Evolutionary conservation across 2,113 vertebrate species (phyloP).

Genomic region (Erythrocercus mccallii): DNA sequence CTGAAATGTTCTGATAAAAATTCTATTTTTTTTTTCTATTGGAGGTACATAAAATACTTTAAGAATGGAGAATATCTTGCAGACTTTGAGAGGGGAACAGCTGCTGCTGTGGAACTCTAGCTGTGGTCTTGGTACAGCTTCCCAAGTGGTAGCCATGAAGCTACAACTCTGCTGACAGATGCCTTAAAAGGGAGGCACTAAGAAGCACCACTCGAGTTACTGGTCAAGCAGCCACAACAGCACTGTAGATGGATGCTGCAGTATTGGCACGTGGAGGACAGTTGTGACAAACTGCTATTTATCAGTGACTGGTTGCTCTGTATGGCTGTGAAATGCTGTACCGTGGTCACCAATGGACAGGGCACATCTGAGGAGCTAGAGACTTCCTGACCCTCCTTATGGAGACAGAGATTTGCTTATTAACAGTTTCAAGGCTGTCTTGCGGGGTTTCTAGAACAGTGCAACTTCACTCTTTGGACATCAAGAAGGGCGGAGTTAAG

Average conservation of each 20-base stretch:
- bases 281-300: not conserved
- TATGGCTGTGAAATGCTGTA: not conserved
- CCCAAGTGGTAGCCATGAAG: not conserved
- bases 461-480: not conserved
- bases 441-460: not conserved
- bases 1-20: not conserved
- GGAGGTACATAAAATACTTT: not conserved
- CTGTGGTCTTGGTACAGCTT: not conserved
- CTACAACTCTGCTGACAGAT: not conserved
- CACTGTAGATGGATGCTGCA: not conserved
- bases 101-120: not conserved
- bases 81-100: not conserved
- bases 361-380: not conserved
- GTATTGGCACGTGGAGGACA: not conserved
- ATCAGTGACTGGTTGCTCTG: not conserved
- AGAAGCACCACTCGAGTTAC: not conserved
- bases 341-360: rapidly evolving
- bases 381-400: not conserved
- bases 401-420: not conserved
- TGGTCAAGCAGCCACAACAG: not conserved
- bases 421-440: not conserved
- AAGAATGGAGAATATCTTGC: not conserved
- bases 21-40: not conserved
- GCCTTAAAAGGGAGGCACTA: not conserved
- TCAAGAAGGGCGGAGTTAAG: not conserved